Evolutionary conservation across 2,797 vertebrate genomes (phyloP).

Genomic region (Myotis myotis): DNA sequence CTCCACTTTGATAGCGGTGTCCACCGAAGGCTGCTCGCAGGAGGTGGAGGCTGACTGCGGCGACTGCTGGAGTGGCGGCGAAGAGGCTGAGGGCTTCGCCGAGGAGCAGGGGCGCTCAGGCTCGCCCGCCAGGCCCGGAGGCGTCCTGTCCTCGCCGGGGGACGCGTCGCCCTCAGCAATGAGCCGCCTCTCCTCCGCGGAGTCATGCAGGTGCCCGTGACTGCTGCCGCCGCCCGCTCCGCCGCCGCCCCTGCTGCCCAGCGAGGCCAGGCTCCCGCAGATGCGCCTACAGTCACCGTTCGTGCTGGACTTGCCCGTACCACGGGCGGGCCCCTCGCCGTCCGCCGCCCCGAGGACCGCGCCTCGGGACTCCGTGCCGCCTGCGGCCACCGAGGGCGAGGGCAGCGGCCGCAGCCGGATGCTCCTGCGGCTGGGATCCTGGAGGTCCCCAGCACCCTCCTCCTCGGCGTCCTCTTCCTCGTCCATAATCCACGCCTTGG

Average conservation of each 20-base stretch:
- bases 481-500: constrained; percentile 95
- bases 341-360: constrained; percentile 88
- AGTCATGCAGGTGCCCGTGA: constrained; percentile 89
- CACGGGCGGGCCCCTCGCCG: constrained; percentile 87
- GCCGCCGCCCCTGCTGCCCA: constrained; percentile 88
- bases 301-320: constrained; percentile 92
- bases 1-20: constrained; percentile 91
- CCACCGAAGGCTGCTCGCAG: constrained; percentile 77
- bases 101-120: constrained; percentile 67
- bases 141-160: constrained; percentile 86
- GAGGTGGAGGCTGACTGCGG: constrained; percentile 65
- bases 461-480: constrained; percentile 87
- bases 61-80: constrained; percentile 62
- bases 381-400: constrained; percentile 82
- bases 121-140: constrained; percentile 79
- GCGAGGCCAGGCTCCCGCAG: constrained; percentile 95
- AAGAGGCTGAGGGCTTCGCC: constrained; percentile 77
- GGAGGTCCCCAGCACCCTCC: constrained; percentile 90
- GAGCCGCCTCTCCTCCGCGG: constrained; percentile 90
- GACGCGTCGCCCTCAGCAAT: constrained; percentile 84
- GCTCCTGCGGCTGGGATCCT: constrained; percentile 93
- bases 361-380: constrained; percentile 88
- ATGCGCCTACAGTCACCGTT: constrained; percentile 98
- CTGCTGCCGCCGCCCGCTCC: constrained; percentile 57
- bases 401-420: constrained; percentile 94